These are phyloP conservation scores for Zaprionus ornatus DNA, from an alignment of 1,140 invertebrate genomes.

Conservation along the genomic window DNA sequence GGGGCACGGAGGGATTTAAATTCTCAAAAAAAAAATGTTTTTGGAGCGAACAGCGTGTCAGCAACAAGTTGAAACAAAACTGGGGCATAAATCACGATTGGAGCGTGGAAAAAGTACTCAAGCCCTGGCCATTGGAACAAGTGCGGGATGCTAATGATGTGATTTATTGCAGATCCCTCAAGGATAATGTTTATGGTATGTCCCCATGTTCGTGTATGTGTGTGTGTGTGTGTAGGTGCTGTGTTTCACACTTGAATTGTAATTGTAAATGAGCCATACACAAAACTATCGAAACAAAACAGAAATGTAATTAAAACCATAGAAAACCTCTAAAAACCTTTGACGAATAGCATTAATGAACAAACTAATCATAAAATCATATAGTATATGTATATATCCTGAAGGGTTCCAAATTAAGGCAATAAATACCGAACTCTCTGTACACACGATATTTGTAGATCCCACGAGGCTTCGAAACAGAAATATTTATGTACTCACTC, in stretches of 20 bases:
- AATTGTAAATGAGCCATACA: conserved; percentile 54
- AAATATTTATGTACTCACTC: conserved; percentile 36
- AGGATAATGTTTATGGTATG: conserved; percentile 39
- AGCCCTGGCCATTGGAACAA: conserved; percentile 23
- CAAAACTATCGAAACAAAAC: background rate
- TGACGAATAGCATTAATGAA: conserved; percentile 1
- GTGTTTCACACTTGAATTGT: conserved; percentile 73
- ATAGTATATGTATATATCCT: conserved; percentile 30
- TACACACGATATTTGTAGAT: conserved; percentile 48
- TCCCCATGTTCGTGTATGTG: conserved; percentile 8
- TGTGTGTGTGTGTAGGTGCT: conserved; percentile 45
- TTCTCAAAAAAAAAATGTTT: background rate
- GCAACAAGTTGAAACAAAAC: conserved; percentile 52
- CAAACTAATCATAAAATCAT: background rate
- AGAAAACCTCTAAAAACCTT: conserved; percentile 1
- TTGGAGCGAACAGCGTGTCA: conserved; percentile 45
- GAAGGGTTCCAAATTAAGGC: conserved; percentile 38
- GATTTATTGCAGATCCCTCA: conserved; percentile 68
- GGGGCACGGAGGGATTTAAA: conserved; percentile 8
- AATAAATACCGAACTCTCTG: conserved; percentile 11
- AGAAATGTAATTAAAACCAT: conserved; percentile 1
- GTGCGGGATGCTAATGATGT: conserved; percentile 65
- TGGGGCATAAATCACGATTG: conserved; percentile 62
- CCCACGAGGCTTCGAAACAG: conserved; percentile 56
- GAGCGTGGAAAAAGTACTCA: conserved; percentile 47